These are phyloP conservation scores for Pionites leucogaster DNA, from an alignment of 2,113 vertebrate species.

Conservation along the genomic window DNA sequence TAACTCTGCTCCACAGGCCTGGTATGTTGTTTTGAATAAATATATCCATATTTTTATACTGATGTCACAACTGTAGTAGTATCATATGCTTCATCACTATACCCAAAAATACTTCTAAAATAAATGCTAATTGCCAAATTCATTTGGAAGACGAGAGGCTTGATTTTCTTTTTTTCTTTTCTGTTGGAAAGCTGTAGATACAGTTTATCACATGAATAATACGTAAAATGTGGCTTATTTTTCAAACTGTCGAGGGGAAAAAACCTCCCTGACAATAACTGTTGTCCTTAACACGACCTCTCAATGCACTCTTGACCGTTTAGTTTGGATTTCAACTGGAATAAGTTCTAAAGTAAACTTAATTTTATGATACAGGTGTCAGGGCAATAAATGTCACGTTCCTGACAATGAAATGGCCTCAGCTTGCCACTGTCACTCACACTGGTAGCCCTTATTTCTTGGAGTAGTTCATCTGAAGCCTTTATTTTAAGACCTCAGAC, in stretches of 20 bases:
- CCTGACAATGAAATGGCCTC: not conserved
- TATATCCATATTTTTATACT: not conserved
- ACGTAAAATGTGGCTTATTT: not conserved
- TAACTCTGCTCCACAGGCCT: not conserved
- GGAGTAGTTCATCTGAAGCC: not conserved
- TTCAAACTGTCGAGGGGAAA: not conserved
- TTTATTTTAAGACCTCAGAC: conserved; percentile 7
- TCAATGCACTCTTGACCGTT: not conserved
- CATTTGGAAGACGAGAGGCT: not conserved
- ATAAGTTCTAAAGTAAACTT: not conserved
- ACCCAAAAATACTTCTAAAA: not conserved
- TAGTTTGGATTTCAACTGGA: not conserved
- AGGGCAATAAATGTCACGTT: not conserved
- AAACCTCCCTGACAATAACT: not conserved
- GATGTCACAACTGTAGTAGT: conserved; percentile 7
- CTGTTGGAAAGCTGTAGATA: not conserved
- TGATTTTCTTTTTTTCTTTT: conserved; percentile 16
- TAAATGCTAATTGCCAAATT: conserved; percentile 4
- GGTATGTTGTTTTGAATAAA: not conserved
- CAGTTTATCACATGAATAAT: conserved; percentile 4
- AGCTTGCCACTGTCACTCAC: not conserved
- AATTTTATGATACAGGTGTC: conserved; percentile 16
- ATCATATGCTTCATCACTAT: not conserved
- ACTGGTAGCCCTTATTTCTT: not conserved
- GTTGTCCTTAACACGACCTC: conserved; percentile 6